Conservation (phyloP, 2,797 vertebrate species). For the Poeciliopsis presidionis region DNA sequence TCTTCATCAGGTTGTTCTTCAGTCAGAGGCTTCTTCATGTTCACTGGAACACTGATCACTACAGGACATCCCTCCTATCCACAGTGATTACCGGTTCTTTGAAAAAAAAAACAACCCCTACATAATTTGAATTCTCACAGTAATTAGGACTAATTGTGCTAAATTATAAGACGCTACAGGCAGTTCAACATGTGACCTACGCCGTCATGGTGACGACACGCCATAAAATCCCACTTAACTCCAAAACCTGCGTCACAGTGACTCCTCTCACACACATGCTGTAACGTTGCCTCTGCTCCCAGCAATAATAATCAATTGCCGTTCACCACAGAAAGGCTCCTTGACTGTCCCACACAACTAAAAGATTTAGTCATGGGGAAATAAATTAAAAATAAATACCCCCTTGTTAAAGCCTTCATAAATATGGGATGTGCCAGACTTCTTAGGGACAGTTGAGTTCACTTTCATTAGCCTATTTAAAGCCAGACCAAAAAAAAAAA, state of each 20-base stretch:
- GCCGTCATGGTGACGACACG: neutral
- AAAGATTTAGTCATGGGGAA: neutral
- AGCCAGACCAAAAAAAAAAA: neutral
- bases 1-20: neutral
- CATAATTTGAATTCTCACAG: neutral
- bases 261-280: neutral
- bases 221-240: neutral
- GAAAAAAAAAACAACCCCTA: too few relatives aligned
- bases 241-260: neutral
- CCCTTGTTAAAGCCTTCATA: too few relatives aligned
- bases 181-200: neutral
- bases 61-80: too few relatives aligned
- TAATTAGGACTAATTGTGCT: neutral
- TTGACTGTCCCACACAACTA: neutral
- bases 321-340: neutral
- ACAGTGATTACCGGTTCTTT: too few relatives aligned
- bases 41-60: too few relatives aligned
- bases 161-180: neutral
- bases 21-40: too few relatives aligned
- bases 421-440: neutral
- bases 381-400: neutral
- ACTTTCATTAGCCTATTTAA: neutral
- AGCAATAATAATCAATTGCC: neutral
- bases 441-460: neutral
- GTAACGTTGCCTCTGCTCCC: neutral